Evolutionary conservation across 2,888 invertebrate species (phyloP).

Genomic region (Diloba caeruleocephala): DNA sequence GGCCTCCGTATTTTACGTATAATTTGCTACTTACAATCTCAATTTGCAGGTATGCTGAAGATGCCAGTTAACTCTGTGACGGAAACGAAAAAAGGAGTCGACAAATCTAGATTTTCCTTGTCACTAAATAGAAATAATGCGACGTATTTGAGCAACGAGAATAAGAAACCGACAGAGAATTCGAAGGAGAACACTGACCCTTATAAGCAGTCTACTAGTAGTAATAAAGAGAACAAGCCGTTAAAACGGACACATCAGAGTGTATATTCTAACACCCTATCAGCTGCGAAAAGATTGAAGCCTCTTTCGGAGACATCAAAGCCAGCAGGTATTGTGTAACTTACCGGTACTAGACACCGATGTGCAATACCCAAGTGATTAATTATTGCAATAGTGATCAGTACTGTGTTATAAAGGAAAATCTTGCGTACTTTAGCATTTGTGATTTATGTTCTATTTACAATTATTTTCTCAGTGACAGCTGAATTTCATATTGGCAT

Average conservation of each 20-base stretch:
- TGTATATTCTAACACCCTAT: conserved; percentile 78
- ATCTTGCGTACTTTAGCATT: conserved; percentile 12
- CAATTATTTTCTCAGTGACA: not conserved
- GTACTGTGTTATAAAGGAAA: conserved; percentile 16
- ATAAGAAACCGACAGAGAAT: conserved; percentile 64
- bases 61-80: conserved; percentile 86
- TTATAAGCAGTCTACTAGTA: conserved; percentile 59
- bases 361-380: conserved; percentile 35
- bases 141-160: conserved; percentile 75
- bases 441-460: not conserved
- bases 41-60: conserved; percentile 86
- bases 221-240: conserved; percentile 82
- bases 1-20: conserved; percentile 59
- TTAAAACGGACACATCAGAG: conserved; percentile 75
- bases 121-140: conserved; percentile 84
- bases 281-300: conserved; percentile 82
- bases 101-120: conserved; percentile 80
- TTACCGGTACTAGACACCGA: conserved; percentile 45
- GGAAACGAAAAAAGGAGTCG: conserved; percentile 82
- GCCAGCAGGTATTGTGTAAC: conserved; percentile 73
- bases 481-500: not conserved
- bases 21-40: conserved; percentile 38
- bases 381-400: conserved; percentile 17
- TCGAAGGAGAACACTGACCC: conserved; percentile 66
- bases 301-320: conserved; percentile 71